These are phyloP conservation scores for Corvus hawaiiensis DNA, from an alignment of 2,113 vertebrate species.

Conservation along the genomic window DNA sequence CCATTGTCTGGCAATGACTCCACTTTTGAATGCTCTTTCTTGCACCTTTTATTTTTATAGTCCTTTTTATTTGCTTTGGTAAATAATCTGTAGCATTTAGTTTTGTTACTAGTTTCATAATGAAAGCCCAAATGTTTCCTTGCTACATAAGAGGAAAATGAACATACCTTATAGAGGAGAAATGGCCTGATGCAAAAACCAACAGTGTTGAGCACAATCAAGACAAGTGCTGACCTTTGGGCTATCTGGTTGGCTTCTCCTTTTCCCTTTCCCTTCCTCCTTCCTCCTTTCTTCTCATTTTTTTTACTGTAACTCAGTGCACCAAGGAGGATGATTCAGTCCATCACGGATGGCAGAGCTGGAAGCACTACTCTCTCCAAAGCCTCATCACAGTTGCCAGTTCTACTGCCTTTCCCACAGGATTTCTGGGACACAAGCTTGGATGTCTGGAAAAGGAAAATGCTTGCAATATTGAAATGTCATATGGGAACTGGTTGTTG, in stretches of 20 bases:
- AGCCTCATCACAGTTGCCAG: not conserved
- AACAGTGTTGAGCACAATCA: not conserved
- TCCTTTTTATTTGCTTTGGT: not conserved
- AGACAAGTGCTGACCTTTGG: not conserved
- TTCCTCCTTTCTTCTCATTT: not conserved
- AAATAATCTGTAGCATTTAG: not conserved
- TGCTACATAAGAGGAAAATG: not conserved
- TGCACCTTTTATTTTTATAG: fast-evolving
- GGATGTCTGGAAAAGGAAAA: not conserved
- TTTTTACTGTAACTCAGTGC: not conserved
- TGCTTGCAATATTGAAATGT: not conserved
- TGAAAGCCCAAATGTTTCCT: not conserved
- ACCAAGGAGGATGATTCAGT: not conserved
- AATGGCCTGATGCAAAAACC: not conserved
- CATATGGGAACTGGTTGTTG: not conserved
- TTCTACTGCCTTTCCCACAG: not conserved
- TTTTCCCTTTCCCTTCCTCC: not conserved
- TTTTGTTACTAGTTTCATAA: not conserved
- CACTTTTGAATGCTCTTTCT: not conserved
- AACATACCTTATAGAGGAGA: not conserved
- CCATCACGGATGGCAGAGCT: not conserved
- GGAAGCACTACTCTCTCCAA: not conserved
- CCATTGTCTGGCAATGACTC: not conserved
- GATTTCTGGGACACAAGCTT: not conserved
- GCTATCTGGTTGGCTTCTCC: not conserved